Percentiles rank a stretch among this genome's conserved stretches.
Conservation (phyloP, 2,888 invertebrate genomes). For the Melanophora roralis region DNA sequence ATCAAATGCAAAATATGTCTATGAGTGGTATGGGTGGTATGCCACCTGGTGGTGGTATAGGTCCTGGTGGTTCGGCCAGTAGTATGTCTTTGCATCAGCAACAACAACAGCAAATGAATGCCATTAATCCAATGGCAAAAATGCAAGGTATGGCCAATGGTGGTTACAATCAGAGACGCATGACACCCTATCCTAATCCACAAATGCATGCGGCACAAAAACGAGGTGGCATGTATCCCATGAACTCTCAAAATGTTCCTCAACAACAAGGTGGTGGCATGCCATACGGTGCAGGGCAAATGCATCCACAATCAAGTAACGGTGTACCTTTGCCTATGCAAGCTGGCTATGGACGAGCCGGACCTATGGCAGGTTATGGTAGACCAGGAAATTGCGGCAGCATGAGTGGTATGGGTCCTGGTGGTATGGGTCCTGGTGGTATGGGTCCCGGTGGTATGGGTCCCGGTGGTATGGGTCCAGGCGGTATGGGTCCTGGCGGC, state of each 20-base stretch:
- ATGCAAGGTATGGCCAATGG: constrained; percentile 79
- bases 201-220: constrained; percentile 92
- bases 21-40: constrained; percentile 79
- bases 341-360: constrained; percentile 71
- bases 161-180: constrained; percentile 85
- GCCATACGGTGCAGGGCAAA: constrained; percentile 73
- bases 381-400: constrained; percentile 75
- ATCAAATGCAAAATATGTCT: constrained; percentile 85
- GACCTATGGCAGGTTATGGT: constrained; percentile 65
- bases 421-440: constrained; percentile 62
- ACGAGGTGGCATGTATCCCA: constrained; percentile 76
- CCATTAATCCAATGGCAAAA: constrained; percentile 82
- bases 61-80: constrained; percentile 47
- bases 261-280: constrained; percentile 72
- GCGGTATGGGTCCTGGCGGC: constrained; percentile 66
- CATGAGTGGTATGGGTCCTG: constrained; percentile 67
- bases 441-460: constrained; percentile 63
- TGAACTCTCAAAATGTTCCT: constrained; percentile 79
- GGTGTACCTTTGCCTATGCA: constrained; percentile 77
- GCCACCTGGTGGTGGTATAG: constrained; percentile 78
- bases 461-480: constrained; percentile 66
- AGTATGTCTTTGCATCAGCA: constrained; percentile 74
- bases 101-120: constrained; percentile 79
- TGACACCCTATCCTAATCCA: constrained; percentile 91
- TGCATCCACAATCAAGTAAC: constrained; percentile 73